These are phyloP conservation scores for Macrophya annulata DNA, from an alignment of 2,888 invertebrate genomes.

Conservation along the genomic window DNA sequence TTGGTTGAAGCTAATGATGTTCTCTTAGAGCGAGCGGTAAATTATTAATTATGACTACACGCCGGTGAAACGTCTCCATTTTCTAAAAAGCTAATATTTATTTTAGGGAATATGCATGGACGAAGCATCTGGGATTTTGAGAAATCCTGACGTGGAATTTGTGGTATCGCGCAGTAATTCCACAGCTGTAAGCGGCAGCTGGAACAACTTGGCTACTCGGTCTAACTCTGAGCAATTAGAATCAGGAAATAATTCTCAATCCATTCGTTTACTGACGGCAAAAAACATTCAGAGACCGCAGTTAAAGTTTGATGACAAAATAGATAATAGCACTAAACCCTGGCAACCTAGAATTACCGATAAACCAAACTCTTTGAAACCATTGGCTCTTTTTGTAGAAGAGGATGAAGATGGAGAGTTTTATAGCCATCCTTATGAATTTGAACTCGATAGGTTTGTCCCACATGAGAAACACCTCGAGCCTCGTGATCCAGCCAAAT, in stretches of 20 bases:
- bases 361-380: slow-evolving; percentile 94
- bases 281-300: slow-evolving; percentile 92
- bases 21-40: slow-evolving; percentile 89
- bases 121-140: slow-evolving; percentile 83
- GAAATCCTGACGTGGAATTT: slow-evolving; percentile 80
- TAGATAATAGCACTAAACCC: slow-evolving; percentile 90
- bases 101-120: slow-evolving; percentile 82
- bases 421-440: slow-evolving; percentile 93
- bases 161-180: slow-evolving; percentile 80
- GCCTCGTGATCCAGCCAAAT: slow-evolving; percentile 79
- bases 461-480: slow-evolving; percentile 82
- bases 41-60: not conserved
- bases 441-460: slow-evolving; percentile 89
- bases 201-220: slow-evolving; percentile 80
- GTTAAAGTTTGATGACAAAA: slow-evolving; percentile 89
- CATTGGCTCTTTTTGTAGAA: slow-evolving; percentile 88
- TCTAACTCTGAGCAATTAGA: slow-evolving; percentile 20
- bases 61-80: slow-evolving; percentile 33
- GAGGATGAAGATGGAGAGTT: slow-evolving; percentile 83
- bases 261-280: slow-evolving; percentile 84
- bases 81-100: slow-evolving; percentile 48
- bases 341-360: slow-evolving; percentile 92
- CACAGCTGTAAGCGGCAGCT: slow-evolving; percentile 82
- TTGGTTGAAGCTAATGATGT: slow-evolving; percentile 92
- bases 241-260: slow-evolving; percentile 60